These are phyloP conservation scores for Cryptus viduatorius DNA, from an alignment of 2,888 invertebrate genomes.

Conservation along the genomic window DNA sequence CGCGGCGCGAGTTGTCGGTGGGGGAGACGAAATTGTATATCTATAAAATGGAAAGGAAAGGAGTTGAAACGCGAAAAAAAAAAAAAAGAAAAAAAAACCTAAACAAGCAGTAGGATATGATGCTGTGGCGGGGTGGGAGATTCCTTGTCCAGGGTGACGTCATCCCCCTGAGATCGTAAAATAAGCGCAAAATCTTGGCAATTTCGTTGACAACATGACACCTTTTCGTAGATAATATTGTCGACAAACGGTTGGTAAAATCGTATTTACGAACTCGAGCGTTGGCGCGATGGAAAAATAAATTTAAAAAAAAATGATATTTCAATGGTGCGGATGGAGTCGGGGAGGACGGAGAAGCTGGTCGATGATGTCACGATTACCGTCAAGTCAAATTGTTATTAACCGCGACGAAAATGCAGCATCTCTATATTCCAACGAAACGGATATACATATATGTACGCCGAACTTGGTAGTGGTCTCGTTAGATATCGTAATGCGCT, in stretches of 20 bases:
- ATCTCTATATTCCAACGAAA: background rate
- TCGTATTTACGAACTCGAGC: slow-evolving; percentile 22
- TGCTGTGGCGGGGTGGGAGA: slow-evolving; percentile 34
- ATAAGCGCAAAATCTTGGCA: slow-evolving; percentile 36
- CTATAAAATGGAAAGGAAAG: slow-evolving; percentile 44
- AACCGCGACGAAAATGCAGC: slow-evolving; percentile 11
- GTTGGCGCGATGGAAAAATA: slow-evolving; percentile 31
- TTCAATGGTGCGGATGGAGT: background rate
- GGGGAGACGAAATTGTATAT: slow-evolving; percentile 40
- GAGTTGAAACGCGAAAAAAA: background rate
- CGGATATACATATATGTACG: background rate
- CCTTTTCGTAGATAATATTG: slow-evolving; percentile 61
- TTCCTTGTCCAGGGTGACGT: slow-evolving; percentile 51
- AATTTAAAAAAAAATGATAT: slow-evolving; percentile 14
- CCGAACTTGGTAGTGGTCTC: slow-evolving; percentile 15
- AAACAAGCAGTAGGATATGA: slow-evolving; percentile 38
- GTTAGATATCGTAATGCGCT: slow-evolving; percentile 48
- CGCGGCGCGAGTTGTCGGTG: slow-evolving; percentile 1
- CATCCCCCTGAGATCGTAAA: slow-evolving; percentile 48
- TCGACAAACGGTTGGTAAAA: slow-evolving; percentile 2
- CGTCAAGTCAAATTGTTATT: slow-evolving; percentile 41
- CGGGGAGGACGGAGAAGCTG: slow-evolving; percentile 34
- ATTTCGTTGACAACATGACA: slow-evolving; percentile 49
- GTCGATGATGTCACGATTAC: slow-evolving; percentile 54
- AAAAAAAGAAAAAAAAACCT: slow-evolving; percentile 4